Evolutionary conservation across 2,113 vertebrate genomes (phyloP).

Genomic region (Noctilio leporinus): DNA sequence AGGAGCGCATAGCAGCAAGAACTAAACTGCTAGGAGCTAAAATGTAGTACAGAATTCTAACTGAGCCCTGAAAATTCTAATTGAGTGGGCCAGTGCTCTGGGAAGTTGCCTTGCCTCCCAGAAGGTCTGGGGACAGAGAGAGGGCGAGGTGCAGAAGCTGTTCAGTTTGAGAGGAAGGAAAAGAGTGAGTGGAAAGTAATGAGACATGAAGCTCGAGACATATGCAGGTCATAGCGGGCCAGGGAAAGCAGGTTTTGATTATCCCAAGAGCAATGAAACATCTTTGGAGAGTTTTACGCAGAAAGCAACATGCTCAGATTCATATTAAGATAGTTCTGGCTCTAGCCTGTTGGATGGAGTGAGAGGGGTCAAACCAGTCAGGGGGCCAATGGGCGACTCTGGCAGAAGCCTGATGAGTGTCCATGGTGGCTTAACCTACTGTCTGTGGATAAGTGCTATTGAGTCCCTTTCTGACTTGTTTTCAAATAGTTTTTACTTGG

Average conservation of each 20-base stretch:
- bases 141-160: not conserved
- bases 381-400: not conserved
- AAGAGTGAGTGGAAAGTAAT: not conserved
- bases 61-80: not conserved
- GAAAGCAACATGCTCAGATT: not conserved
- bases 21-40: not conserved
- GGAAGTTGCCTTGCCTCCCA: not conserved
- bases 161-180: not conserved
- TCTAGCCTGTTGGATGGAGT: not conserved
- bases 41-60: not conserved
- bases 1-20: not conserved
- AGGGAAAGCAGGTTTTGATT: not conserved
- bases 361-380: not conserved
- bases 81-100: not conserved
- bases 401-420: not conserved
- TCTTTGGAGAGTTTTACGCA: not conserved
- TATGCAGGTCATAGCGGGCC: not conserved
- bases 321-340: not conserved
- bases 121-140: not conserved
- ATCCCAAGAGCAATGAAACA: not conserved
- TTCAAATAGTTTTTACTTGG: not conserved
- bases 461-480: not conserved
- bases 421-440: not conserved
- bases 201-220: not conserved
- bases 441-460: not conserved